Evolutionary conservation across 2,797 vertebrate genomes (phyloP).

Genomic region (Malacoctenus gilli): DNA sequence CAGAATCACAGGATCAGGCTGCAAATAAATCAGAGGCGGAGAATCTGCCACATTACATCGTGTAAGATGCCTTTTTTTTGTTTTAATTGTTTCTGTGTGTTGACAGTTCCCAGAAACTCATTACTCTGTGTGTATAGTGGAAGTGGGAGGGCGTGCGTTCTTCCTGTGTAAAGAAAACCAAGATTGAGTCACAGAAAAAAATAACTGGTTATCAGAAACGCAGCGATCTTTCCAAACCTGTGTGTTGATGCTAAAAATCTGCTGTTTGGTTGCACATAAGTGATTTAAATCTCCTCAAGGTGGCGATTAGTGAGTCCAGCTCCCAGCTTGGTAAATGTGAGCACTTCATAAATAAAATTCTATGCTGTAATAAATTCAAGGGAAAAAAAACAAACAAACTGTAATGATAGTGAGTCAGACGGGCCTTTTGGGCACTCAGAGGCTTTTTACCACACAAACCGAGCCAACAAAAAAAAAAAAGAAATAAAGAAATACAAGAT

Average conservation of each 20-base stretch:
- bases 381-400: not conserved
- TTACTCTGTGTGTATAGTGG: not conserved
- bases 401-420: not conserved
- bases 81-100: not conserved
- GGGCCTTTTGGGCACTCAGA: not conserved
- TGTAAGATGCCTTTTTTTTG: not conserved
- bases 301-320: not conserved
- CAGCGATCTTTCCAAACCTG: no score
- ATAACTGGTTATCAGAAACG: not conserved
- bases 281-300: not conserved
- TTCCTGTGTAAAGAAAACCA: not conserved
- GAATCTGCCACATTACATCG: not conserved
- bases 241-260: not conserved
- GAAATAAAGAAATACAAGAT: constrained; percentile 3
- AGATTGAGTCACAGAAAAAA: not conserved
- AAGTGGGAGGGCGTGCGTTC: not conserved
- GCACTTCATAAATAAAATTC: not conserved
- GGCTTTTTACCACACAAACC: not conserved
- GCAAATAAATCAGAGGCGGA: not conserved
- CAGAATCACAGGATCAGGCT: not conserved
- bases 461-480: no score
- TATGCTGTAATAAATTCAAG: not conserved
- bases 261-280: no score
- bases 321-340: not conserved
- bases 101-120: constrained; percentile 1